These are phyloP conservation scores for Chamaetylas fuelleborni DNA, from an alignment of 2,113 vertebrate genomes.

Conservation along the genomic window DNA sequence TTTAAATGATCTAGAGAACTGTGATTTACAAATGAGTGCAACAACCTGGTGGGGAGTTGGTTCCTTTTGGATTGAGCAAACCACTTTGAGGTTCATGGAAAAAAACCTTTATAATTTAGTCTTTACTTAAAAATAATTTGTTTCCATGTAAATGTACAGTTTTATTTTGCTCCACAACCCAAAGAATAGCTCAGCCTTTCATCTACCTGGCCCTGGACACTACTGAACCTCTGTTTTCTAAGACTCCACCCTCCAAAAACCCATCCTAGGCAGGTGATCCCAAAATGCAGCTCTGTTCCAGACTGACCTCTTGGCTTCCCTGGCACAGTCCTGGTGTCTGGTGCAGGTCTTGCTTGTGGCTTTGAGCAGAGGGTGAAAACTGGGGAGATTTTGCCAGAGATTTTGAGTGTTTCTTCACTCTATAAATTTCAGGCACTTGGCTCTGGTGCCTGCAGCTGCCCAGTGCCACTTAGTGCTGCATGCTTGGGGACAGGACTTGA, in stretches of 20 bases:
- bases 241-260: neutral
- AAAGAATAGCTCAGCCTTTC: neutral
- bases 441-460: neutral
- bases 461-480: accelerated
- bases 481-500: neutral
- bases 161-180: neutral
- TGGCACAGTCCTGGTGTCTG: neutral
- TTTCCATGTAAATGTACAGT: neutral
- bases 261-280: neutral
- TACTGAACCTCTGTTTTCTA: neutral
- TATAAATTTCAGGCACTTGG: neutral
- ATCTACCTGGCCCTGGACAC: neutral
- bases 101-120: neutral
- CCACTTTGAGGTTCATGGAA: neutral
- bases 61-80: neutral
- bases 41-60: neutral
- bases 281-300: neutral
- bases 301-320: neutral
- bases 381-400: accelerated
- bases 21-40: neutral
- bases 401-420: neutral
- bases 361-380: neutral
- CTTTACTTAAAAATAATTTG: neutral
- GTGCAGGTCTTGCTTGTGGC: accelerated
- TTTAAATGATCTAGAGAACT: neutral